Evolutionary conservation across 2,888 invertebrate species (phyloP).

Genomic region (Sesia apiformis): DNA sequence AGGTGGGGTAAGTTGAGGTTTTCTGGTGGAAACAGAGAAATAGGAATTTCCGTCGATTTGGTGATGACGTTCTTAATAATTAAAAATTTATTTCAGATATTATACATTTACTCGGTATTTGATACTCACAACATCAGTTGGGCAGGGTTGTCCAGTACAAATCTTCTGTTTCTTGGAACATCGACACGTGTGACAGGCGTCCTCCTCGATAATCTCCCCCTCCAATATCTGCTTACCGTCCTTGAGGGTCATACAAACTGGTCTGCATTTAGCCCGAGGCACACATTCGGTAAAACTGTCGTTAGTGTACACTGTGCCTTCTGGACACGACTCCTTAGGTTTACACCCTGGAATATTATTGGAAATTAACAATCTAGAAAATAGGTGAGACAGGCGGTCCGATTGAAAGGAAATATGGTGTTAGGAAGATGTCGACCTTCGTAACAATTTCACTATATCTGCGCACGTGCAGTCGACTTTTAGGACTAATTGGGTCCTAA

Average conservation of each 20-base stretch:
- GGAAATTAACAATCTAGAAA: background rate
- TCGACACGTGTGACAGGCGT: constrained; percentile 86
- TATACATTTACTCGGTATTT: background rate
- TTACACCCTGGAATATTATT: constrained; percentile 75
- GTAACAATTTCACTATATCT: too few species aligned
- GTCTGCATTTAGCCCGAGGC: constrained; percentile 80
- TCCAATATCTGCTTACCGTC: constrained; percentile 81
- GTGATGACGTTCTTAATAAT: too few species aligned
- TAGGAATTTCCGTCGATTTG: too few species aligned
- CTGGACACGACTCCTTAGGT: constrained; percentile 78
- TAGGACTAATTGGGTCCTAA: too few species aligned
- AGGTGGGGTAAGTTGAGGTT: too few species aligned
- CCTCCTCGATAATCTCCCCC: constrained; percentile 83
- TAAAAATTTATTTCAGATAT: too few species aligned
- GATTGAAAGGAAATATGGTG: too few species aligned
- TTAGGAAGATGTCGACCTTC: too few species aligned
- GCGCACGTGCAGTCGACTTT: too few species aligned
- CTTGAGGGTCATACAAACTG: constrained; percentile 78
- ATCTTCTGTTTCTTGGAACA: constrained; percentile 81
- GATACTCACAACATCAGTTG: constrained; percentile 30
- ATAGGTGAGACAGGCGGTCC: too few species aligned
- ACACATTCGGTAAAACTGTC: constrained; percentile 81
- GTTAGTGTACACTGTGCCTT: constrained; percentile 83
- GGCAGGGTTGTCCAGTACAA: constrained; percentile 83
- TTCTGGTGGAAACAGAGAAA: too few species aligned